These are phyloP conservation scores for Rhagonycha fulva DNA, from an alignment of 2,888 invertebrate species.

Conservation along the genomic window DNA sequence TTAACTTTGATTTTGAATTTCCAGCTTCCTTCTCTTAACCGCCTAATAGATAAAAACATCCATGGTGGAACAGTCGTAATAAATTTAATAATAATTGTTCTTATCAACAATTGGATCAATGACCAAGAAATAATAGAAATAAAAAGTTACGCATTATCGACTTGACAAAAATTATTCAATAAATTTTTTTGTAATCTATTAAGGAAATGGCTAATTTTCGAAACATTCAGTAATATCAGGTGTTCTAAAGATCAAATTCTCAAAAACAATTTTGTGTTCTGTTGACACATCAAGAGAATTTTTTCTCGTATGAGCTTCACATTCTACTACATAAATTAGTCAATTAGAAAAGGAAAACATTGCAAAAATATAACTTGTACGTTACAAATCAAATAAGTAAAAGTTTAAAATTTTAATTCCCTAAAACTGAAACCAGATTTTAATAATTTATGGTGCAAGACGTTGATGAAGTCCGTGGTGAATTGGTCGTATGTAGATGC, in stretches of 20 bases:
- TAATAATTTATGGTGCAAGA: background rate
- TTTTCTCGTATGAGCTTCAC: background rate
- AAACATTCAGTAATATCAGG: background rate
- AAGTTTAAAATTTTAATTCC: background rate
- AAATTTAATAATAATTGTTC: too few relatives aligned
- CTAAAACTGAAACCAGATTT: background rate
- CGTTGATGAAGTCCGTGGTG: background rate
- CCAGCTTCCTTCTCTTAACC: too few relatives aligned
- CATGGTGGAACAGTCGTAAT: too few relatives aligned
- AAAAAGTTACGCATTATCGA: too few relatives aligned
- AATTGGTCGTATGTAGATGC: background rate
- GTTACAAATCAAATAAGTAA: background rate
- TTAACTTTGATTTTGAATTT: too few relatives aligned
- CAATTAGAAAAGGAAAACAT: background rate
- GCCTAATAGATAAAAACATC: too few relatives aligned
- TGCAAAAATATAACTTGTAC: background rate
- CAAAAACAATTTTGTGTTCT: background rate
- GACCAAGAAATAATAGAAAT: too few relatives aligned
- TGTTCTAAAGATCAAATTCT: background rate
- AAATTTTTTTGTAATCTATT: background rate
- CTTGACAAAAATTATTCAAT: background rate
- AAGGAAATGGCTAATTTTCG: background rate
- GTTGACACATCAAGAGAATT: background rate
- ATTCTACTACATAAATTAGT: background rate
- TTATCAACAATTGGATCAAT: too few relatives aligned